Base-by-base conservation (phyloP, 2,888 invertebrate species). In the Penaeus monodon region DNA sequence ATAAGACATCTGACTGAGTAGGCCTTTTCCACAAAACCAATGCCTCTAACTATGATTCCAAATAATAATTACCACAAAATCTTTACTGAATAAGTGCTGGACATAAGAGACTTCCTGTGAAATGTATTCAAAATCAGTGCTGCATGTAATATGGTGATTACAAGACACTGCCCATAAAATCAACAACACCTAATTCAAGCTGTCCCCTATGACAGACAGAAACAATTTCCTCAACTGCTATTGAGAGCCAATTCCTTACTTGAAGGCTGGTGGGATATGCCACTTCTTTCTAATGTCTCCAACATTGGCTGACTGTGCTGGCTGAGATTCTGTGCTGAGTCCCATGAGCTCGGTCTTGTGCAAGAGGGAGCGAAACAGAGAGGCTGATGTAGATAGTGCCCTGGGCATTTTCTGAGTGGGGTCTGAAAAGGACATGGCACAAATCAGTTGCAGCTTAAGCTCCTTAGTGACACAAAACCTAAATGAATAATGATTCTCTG, bases 401-500 rank as follows among this genome's bases (percentile, higher is more conserved):
- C 98, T 94, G 0, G 98, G 97, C 96, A 98, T 97, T 93, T 98
- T 98, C 92, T 98, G 97, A 0, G 97, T 97, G 0, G 98, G 98
- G 74, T 97, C 97, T 97, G 90, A 57, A 91, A 68, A 24, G 20
- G 20, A 24, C 27, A 73, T 22, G 33, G 29, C 29, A 10, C 14
- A 10, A 33, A 33, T 33, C 33, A 33, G 33, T 33, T 33, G 33
- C 33, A 3, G 33, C 33, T 33, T 33, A 33, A 33, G 33, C 33
- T 33, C 33, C 33, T 33, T 33, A 33, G 33, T 3, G 33, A 33
- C 33, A 33, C 33, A 33, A 33, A 1, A 33, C 33, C 33, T 3
- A 2, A 33, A 33, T 33, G 3, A 33, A 33, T 33, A 33, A 33
- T 33, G 33, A 33, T 33, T 33, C 33, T 33, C 33, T 33, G 33